These are phyloP conservation scores for Latheticus oryzae DNA, from an alignment of 2,888 invertebrate species.

Conservation along the genomic window DNA sequence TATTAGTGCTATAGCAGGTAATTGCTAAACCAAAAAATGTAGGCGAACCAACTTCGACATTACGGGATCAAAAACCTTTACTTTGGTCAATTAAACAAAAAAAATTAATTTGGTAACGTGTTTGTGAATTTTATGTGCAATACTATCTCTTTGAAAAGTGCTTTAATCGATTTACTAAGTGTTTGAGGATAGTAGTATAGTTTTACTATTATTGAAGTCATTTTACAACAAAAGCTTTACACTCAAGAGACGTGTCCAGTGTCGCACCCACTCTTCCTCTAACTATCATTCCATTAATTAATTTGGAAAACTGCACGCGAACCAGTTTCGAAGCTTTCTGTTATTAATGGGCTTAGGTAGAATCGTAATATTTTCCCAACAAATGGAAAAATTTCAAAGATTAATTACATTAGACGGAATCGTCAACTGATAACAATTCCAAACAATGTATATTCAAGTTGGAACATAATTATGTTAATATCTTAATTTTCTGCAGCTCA, in stretches of 20 bases:
- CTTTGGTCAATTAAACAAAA: conserved; percentile 21
- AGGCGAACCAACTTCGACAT: conserved; percentile 14
- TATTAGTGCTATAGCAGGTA: conserved; percentile 21
- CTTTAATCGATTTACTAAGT: conserved; percentile 15
- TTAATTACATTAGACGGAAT: too few species aligned
- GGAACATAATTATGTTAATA: too few species aligned
- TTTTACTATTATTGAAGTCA: conserved; percentile 19
- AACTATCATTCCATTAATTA: conserved; percentile 28
- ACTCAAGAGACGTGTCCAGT: conserved; percentile 28
- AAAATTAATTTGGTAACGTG: background rate
- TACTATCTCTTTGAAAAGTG: too few species aligned
- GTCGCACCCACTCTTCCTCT: conserved; percentile 22
- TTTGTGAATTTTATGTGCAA: conserved; percentile 3
- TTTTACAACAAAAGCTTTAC: conserved; percentile 12
- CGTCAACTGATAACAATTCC: too few species aligned
- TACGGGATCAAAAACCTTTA: conserved; percentile 21
- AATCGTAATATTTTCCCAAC: conserved; percentile 9
- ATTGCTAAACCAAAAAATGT: conserved; percentile 13
- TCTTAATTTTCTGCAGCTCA: too few species aligned
- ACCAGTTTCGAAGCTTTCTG: conserved; percentile 8
- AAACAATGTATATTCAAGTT: too few species aligned
- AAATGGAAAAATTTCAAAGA: too few species aligned
- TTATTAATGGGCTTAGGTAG: conserved; percentile 16
- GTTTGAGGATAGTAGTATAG: conserved; percentile 19
- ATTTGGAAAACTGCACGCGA: conserved; percentile 33